These are phyloP conservation scores for Asobara japonica DNA, from an alignment of 1,140 invertebrate genomes.

Conservation along the genomic window DNA sequence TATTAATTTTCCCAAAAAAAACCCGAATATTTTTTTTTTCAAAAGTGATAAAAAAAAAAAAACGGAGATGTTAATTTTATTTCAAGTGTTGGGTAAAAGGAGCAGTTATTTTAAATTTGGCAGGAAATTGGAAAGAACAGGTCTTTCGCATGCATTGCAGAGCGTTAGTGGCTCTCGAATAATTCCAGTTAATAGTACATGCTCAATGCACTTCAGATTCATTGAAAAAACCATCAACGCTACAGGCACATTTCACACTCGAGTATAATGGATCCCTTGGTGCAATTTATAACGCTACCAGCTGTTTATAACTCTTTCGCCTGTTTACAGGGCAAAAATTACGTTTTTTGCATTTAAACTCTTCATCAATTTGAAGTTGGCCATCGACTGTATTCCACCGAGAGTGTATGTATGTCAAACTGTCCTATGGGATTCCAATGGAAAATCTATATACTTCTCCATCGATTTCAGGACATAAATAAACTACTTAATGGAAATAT, in stretches of 20 bases:
- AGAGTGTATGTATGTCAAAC: too few species aligned
- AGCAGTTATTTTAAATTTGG: too few species aligned
- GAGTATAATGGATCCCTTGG: not conserved
- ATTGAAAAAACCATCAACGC: not conserved
- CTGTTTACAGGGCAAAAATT: too few species aligned
- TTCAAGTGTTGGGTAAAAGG: too few species aligned
- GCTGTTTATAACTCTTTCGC: constrained; percentile 1
- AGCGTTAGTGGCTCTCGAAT: not conserved
- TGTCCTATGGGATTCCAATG: too few species aligned
- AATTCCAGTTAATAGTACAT: not conserved
- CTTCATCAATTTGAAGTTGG: not conserved
- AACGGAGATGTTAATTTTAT: too few species aligned
- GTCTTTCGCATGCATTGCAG: not conserved
- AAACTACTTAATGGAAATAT: too few species aligned
- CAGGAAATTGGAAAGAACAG: not conserved
- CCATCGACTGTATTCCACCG: not conserved
- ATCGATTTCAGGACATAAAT: too few species aligned
- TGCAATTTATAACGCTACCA: not conserved
- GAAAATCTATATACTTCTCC: too few species aligned
- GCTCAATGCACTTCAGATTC: not conserved
- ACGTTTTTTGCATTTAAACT: not conserved
- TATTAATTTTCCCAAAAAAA: too few species aligned
- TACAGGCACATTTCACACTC: not conserved
- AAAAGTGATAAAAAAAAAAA: too few species aligned
- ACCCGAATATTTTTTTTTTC: too few species aligned